Evolutionary conservation across 2,888 invertebrate species (phyloP).

Genomic region (Cheilosia vulpina): DNA sequence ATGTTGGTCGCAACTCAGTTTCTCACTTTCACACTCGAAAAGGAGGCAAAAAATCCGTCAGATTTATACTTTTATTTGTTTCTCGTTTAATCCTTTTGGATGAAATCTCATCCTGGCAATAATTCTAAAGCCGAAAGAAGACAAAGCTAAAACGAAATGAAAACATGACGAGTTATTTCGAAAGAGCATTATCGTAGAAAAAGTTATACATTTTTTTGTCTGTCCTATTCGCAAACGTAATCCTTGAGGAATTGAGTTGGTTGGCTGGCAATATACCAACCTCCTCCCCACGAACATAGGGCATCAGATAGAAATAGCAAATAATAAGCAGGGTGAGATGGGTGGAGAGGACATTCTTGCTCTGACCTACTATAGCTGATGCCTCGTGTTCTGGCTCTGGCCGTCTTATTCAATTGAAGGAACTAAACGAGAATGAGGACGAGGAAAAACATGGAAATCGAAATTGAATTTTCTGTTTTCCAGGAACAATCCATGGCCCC

Average conservation of each 20-base stretch:
- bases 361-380: slow-evolving; percentile 40
- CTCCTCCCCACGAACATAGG: background rate
- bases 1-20: slow-evolving; percentile 21
- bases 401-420: slow-evolving; percentile 58
- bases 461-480: slow-evolving; percentile 54
- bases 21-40: slow-evolving; percentile 24
- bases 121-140: background rate
- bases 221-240: slow-evolving; percentile 34
- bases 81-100: slow-evolving; percentile 43
- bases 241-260: slow-evolving; percentile 24
- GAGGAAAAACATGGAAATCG: slow-evolving; percentile 8
- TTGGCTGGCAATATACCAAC: background rate
- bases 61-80: slow-evolving; percentile 28
- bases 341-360: background rate
- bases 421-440: slow-evolving; percentile 19
- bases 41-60: background rate
- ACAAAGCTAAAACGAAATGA: slow-evolving; percentile 6
- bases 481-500: slow-evolving; percentile 1
- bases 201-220: slow-evolving; percentile 24
- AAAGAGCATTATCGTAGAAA: slow-evolving; percentile 51
- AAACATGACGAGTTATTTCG: slow-evolving; percentile 37
- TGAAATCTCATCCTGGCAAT: slow-evolving; percentile 45
- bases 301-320: slow-evolving; percentile 29
- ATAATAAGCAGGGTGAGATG: background rate
- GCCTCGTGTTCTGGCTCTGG: slow-evolving; percentile 19